These are phyloP conservation scores for Sclerodermus sp. DNA, from an alignment of 2,888 invertebrate genomes.

Conservation along the genomic window DNA sequence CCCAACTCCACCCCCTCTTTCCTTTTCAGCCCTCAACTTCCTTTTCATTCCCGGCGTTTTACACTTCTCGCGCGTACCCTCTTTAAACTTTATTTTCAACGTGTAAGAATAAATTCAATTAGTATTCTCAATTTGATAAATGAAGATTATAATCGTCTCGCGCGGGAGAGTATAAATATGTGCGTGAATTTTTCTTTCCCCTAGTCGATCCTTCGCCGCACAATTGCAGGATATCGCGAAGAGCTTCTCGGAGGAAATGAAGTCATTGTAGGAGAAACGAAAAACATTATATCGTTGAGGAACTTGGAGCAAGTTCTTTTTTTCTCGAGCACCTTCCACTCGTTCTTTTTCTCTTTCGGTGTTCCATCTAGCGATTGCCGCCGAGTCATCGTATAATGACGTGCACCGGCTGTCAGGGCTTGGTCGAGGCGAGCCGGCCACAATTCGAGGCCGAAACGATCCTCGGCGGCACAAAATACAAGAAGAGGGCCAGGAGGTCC, in stretches of 20 bases:
- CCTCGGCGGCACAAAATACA: conserved; percentile 7
- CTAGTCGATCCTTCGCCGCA: background rate
- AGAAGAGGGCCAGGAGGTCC: background rate
- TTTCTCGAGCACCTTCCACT: background rate
- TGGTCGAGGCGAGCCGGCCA: conserved; percentile 35
- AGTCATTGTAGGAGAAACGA: no score
- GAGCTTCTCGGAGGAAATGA: background rate
- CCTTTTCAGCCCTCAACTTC: conserved; percentile 15
- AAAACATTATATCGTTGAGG: no score
- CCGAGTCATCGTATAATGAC: conserved; percentile 57
- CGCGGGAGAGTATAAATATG: background rate
- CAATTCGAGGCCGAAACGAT: conserved; percentile 38
- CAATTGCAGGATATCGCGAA: background rate
- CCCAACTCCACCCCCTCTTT: conserved; percentile 2
- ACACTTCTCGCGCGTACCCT: background rate
- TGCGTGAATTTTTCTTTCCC: background rate
- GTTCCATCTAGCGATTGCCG: conserved; percentile 14
- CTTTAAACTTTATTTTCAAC: background rate
- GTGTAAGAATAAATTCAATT: conserved; percentile 30
- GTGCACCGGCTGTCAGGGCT: conserved; percentile 51
- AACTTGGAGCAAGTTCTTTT: background rate
- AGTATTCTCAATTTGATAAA: background rate
- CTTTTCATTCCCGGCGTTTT: background rate
- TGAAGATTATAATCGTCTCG: background rate
- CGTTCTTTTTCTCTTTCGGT: background rate